phyloP scores from a whole-genome alignment of 30 jellyfish, hydroid and myxozoan genomes.

The Nemopilema nomurai region DNA sequence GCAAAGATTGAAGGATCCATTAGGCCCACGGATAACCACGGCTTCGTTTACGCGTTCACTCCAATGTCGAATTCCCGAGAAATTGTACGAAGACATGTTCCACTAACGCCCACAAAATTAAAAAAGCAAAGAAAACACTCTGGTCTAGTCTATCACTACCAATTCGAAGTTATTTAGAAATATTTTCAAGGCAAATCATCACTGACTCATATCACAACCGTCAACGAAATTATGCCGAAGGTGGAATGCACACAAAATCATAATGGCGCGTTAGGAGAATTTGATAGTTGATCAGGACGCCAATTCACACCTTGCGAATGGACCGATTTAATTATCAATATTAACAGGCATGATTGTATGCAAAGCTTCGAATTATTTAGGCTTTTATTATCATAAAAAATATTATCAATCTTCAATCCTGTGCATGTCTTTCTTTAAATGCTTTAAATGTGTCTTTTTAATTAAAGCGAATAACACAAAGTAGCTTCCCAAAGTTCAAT shows the following conservation, averaged over 20 bases:
- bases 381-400: no score
- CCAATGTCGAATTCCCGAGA: conserved; percentile 85
- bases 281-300: conserved; percentile 36
- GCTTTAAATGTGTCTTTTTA: no score
- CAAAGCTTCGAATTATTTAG: not conserved
- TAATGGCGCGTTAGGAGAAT: conserved; percentile 61
- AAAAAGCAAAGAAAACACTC: not conserved
- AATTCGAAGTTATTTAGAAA: not conserved
- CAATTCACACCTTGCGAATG: not conserved
- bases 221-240: conserved; percentile 57
- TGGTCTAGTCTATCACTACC: not conserved
- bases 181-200: conserved; percentile 13
- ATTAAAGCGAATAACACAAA: no score
- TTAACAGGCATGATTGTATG: not conserved
- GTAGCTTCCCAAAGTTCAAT: no score
- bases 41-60: conserved; percentile 91
- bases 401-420: no score
- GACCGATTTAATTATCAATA: not conserved
- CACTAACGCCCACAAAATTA: conserved; percentile 11
- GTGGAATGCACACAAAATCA: conserved; percentile 52
- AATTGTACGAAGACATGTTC: conserved; percentile 55
- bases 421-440: no score
- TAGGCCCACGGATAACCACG: conserved; percentile 91
- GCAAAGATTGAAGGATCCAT: conserved; percentile 94
- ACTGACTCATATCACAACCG: conserved; percentile 57